A percentile compares a stretch with the other conserved stretches of the same genome.
phyloP scores from a whole-genome alignment of 2,797 vertebrate genomes.

The Phoebastria nigripes region DNA sequence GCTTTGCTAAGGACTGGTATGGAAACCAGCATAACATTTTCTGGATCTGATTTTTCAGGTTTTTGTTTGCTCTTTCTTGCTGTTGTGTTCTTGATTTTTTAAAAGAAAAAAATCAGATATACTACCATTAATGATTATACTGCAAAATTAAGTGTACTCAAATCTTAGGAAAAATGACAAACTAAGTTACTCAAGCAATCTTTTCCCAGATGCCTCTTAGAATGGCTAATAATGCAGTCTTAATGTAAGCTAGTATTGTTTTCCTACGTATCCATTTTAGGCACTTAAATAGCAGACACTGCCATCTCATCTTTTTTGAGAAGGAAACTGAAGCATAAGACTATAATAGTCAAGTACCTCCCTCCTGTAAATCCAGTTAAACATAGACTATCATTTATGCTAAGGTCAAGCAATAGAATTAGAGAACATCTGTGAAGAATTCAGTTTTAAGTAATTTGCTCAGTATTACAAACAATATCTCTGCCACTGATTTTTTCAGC shows the following conservation, averaged over 20 bases:
- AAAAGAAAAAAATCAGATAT: background rate
- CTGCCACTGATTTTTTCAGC: background rate
- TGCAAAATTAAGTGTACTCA: background rate
- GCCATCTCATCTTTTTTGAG: background rate
- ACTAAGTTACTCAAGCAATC: background rate
- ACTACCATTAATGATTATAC: background rate
- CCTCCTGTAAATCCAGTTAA: background rate
- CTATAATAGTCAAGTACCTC: background rate
- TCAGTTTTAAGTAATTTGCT: background rate
- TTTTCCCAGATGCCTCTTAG: background rate
- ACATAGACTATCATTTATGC: background rate
- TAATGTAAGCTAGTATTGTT: background rate
- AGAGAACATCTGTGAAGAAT: background rate
- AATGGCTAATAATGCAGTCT: background rate
- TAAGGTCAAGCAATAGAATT: background rate
- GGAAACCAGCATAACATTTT: background rate
- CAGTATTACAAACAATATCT: background rate
- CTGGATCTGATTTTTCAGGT: background rate
- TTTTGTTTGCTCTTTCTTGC: background rate
- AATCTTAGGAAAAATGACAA: background rate
- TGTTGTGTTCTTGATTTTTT: background rate
- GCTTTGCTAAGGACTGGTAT: background rate
- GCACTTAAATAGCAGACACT: background rate
- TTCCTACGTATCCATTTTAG: background rate
- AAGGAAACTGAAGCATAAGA: background rate